Conservation (phyloP, 2,888 invertebrate genomes). For the Ferdinandea cuprea region DNA sequence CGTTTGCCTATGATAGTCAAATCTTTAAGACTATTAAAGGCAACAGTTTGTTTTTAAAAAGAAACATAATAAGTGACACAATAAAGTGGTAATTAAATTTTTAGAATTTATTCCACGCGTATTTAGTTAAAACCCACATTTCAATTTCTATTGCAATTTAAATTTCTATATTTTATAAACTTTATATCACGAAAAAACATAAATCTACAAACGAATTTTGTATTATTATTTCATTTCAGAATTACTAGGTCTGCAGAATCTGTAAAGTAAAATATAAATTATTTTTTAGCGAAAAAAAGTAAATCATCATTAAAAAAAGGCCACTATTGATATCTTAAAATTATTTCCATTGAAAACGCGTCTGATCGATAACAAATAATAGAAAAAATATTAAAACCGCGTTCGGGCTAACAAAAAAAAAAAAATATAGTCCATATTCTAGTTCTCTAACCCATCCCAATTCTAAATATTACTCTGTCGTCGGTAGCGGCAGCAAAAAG, state of each 20-base stretch:
- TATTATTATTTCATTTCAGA: conserved; percentile 27
- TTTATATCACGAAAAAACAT: too few species aligned
- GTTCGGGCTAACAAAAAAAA: conserved; percentile 25
- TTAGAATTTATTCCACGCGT: too few species aligned
- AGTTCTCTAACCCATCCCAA: conserved; percentile 17
- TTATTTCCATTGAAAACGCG: conserved; percentile 16
- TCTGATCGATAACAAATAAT: conserved; percentile 18
- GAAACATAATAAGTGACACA: too few species aligned
- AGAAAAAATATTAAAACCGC: conserved; percentile 31
- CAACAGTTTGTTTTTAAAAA: too few species aligned
- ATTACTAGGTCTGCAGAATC: background rate
- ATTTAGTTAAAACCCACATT: too few species aligned
- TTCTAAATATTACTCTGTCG: conserved; percentile 20
- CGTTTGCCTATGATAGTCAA: too few species aligned
- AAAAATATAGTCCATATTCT: conserved; percentile 15
- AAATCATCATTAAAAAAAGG: conserved; percentile 24
- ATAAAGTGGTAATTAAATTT: too few species aligned
- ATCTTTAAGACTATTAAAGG: too few species aligned
- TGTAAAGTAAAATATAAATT: background rate
- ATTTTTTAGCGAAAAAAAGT: background rate
- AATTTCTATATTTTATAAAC: too few species aligned
- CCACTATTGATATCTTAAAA: conserved; percentile 11
- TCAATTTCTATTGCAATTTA: too few species aligned
- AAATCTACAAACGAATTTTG: too few species aligned
- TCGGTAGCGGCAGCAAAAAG: conserved; percentile 8